Evolutionary conservation across 2,888 invertebrate species (phyloP), one percentile per base, ranked within the genome.

Genomic region (Noctua pronuba): DNA sequence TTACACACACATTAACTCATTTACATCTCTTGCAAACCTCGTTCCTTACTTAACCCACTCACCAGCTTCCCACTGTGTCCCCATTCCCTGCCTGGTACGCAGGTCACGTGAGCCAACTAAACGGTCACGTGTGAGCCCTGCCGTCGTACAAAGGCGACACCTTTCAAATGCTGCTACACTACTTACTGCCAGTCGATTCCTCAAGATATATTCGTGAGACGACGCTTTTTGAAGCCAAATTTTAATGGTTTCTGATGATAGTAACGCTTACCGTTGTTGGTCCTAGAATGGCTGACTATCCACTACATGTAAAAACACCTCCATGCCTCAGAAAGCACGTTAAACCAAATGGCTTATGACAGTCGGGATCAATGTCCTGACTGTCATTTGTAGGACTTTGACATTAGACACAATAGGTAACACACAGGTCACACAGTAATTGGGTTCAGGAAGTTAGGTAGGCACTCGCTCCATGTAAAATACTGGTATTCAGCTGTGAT

Each of bases 61-160:
- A 28, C 41, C 5, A 21, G 2, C 1, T 3, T 1, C 1, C 10
- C 16, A 67, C 82, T 82, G 49, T 82, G 62, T 7, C 31, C 11
- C 18, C 35, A 41, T n/a, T 24, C 28, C 5, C 28, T 28, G 46
- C 5, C 35, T 28, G 16, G 78, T 46, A 89, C 73, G 77, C 85
- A 66, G 70, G 60, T 85, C 89, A 89, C 90, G 89, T 75, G 75
- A 74, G 46, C 72, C 38, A 73, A 74, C 80, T 91, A 91, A 91
- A 89, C 90, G 91, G 90, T 90, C 91, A 91, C 91, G 91, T 87
- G 85, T 87, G 88, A 60, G 77, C 82, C 72, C 78, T 60, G 86
- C 73, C 78, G 58, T 75, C 74, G 74, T 65, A 77, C 82, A 79
- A 73, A 77, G 79, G 79, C 82, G 82, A 87, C 87, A 88, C 89